Evolutionary conservation across 2,113 vertebrate species (phyloP).

Genomic region (Pachycephala philippinensis): DNA sequence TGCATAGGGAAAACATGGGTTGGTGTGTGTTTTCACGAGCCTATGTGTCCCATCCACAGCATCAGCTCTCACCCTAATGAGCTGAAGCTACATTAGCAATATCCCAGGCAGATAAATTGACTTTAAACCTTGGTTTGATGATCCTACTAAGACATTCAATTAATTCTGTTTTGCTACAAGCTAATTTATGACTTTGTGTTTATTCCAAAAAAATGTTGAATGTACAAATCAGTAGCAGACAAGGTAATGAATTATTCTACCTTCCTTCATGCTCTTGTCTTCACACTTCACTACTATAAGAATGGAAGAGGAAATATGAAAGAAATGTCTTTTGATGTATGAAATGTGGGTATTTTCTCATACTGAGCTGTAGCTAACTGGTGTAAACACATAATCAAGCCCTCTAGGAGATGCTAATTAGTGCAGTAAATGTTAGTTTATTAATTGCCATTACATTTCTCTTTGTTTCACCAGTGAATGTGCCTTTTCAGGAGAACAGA

Average conservation of each 20-base stretch:
- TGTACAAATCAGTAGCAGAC: constrained; percentile 75
- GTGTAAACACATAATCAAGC: constrained; percentile 67
- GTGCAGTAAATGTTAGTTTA: constrained; percentile 69
- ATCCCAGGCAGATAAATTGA: constrained; percentile 72
- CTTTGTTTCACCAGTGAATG: constrained; percentile 66
- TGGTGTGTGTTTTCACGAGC: not conserved
- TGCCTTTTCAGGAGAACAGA: constrained; percentile 57
- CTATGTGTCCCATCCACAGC: not conserved
- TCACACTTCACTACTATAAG: constrained; percentile 42
- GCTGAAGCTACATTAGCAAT: constrained; percentile 67
- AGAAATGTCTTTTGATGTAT: constrained; percentile 72
- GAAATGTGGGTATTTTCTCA: constrained; percentile 71
- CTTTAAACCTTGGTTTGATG: constrained; percentile 73
- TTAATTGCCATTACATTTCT: constrained; percentile 68
- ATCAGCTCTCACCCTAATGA: constrained; percentile 65
- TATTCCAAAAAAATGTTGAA: constrained; percentile 70
- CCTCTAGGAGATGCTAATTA: constrained; percentile 74
- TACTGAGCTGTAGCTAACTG: constrained; percentile 64
- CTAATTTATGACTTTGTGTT: constrained; percentile 77
- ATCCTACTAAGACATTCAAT: constrained; percentile 75
- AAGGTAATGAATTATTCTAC: constrained; percentile 75
- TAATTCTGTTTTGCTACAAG: constrained; percentile 80
- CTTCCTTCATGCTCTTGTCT: constrained; percentile 62
- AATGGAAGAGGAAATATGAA: constrained; percentile 63
- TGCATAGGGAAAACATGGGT: not conserved